phyloP scores from a whole-genome alignment of 2,113 vertebrate species.

The Eclectus roratus region DNA sequence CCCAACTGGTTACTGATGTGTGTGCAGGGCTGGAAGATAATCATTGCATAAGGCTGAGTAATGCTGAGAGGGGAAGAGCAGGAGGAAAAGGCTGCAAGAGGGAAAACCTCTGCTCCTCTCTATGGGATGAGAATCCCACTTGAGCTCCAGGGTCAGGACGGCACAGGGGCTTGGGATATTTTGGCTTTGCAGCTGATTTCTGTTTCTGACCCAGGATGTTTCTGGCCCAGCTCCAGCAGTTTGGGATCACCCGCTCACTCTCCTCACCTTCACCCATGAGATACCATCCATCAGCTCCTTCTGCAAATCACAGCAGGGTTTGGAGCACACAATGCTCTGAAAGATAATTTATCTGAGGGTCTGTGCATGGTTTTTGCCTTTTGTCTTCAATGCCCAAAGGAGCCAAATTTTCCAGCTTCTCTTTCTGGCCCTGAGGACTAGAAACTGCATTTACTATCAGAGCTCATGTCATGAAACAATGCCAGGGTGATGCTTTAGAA shows the following conservation, averaged over 20 bases:
- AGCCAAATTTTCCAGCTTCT: neutral
- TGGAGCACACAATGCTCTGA: neutral
- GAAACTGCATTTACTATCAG: neutral
- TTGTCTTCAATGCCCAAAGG: neutral
- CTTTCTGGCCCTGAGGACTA: neutral
- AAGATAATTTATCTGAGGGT: neutral
- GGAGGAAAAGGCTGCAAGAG: neutral
- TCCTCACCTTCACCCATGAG: neutral
- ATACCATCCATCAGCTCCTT: neutral
- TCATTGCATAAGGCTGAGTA: neutral
- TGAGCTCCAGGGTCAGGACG: rapidly evolving
- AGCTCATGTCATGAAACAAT: neutral
- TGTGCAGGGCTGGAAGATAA: neutral
- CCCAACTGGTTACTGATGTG: neutral
- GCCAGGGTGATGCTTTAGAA: neutral
- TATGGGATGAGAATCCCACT: neutral
- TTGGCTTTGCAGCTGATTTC: neutral
- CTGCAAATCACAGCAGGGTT: neutral
- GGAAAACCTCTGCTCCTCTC: neutral
- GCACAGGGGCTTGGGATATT: neutral
- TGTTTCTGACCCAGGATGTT: neutral
- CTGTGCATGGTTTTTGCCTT: neutral
- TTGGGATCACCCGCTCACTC: rapidly evolving
- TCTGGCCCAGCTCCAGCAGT: neutral
- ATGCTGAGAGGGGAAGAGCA: neutral